Evolutionary conservation across 2,888 invertebrate genomes (phyloP), one percentile per base, ranked within the genome.

Genomic region (Lasioglossum malachurum): DNA sequence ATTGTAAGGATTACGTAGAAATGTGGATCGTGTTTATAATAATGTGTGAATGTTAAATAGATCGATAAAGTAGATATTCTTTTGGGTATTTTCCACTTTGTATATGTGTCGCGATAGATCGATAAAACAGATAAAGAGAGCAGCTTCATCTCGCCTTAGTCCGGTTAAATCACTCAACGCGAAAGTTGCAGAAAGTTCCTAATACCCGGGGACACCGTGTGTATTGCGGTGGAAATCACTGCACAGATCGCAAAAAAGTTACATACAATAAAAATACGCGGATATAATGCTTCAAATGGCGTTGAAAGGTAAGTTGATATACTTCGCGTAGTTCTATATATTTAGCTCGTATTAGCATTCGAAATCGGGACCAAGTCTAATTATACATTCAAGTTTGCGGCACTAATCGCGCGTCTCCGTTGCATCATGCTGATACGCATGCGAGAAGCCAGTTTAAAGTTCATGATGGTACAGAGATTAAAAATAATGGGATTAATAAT

Each of bases 241-340:
- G 44, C 12, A n/a, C 46, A 38, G 7, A 76, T n/a, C 10, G 27
- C 83, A 90, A 78, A 38, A 80, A 80, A 84, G 74, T 80, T 38
- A 41, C n/a, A 35, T 38, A 41, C n/a, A 35, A 72, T 23, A 60
- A 16, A 80, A 72, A 79, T 69, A 64, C 53, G 5, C 0, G 16
- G 27, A 38, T 23, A 75, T 27, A 75, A 85, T 87, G 82, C 82
- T 86, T 23, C 87, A 79, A 67, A 82, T 41, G 38, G 84, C 77
- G 74, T 88, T 86, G 81, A 92, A 85, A 88, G 91, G 91, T 91
- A 87, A 88, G 87, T 77, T 10, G 44, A 87, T 83, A 78, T 74
- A 80, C 57, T 67, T 67, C 38, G 76, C 75, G 80, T 35, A 10
- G 38, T 49, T 64, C 57, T 44, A 69, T n/a, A 35, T n/a, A 35